Evolutionary conservation across 2,113 vertebrate species (phyloP).

Genomic region (Spea bombifrons): DNA sequence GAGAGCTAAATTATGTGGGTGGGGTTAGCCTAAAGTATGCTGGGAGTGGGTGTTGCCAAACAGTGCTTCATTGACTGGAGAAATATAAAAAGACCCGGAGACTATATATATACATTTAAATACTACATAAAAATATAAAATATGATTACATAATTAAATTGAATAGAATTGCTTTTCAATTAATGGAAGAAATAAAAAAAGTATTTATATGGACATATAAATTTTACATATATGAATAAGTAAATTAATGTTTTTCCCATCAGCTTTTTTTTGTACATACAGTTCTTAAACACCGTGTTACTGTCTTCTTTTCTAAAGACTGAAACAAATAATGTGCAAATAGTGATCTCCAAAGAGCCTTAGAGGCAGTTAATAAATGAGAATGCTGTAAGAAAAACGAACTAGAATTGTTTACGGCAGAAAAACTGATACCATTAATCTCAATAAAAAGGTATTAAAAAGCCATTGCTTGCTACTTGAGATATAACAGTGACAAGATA

Average conservation of each 20-base stretch:
- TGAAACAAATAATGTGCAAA: conserved; percentile 68
- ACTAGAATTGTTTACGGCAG: conserved; percentile 67
- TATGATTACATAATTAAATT: no score
- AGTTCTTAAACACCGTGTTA: conserved; percentile 51
- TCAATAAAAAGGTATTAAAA: conserved; percentile 65
- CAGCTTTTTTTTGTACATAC: conserved; percentile 47
- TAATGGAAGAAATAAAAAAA: no score
- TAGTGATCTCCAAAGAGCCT: conserved; percentile 46
- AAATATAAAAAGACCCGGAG: no score
- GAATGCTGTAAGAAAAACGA: conserved; percentile 69
- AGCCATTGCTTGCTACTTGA: conserved; percentile 60
- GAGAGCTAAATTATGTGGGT: no score
- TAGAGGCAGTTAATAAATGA: conserved; percentile 71
- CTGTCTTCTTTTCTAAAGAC: conserved; percentile 65
- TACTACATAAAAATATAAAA: no score
- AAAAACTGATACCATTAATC: conserved; percentile 68
- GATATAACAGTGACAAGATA: conserved; percentile 18
- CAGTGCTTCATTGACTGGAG: no score
- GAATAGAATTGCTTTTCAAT: no score
- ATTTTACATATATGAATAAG: no score
- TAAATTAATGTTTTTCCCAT: conserved; percentile 70
- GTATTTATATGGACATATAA: no score
- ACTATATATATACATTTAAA: no score
- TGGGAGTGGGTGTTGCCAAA: no score
- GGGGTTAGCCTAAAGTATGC: no score